Conservation (phyloP, 2,888 invertebrate genomes). For the Drosophila lutescens region DNA sequence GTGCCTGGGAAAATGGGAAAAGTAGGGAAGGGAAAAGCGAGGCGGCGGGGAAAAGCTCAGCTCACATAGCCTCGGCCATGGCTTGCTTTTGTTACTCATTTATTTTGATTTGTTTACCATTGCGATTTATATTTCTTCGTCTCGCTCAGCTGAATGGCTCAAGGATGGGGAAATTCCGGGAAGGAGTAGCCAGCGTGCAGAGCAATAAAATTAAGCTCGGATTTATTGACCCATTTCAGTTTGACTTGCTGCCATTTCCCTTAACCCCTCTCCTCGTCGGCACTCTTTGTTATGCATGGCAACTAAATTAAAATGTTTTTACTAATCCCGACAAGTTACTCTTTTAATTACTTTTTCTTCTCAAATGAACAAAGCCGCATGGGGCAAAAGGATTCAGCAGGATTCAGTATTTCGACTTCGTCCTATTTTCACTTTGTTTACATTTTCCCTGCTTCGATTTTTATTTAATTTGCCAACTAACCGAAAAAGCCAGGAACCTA, state of each 20-base stretch:
- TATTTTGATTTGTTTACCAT: slow-evolving; percentile 80
- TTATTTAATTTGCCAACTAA: slow-evolving; percentile 38
- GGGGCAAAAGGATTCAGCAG: slow-evolving; percentile 27
- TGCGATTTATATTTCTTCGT: slow-evolving; percentile 78
- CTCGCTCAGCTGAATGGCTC: slow-evolving; percentile 31
- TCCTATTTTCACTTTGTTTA: slow-evolving; percentile 24
- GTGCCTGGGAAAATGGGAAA: slow-evolving; percentile 23
- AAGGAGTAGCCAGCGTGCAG: slow-evolving; percentile 44
- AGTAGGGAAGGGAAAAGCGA: background rate
- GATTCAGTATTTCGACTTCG: background rate
- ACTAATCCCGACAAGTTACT: slow-evolving; percentile 76
- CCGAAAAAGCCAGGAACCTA: slow-evolving; percentile 17
- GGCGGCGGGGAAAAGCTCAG: slow-evolving; percentile 17
- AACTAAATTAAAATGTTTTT: slow-evolving; percentile 77
- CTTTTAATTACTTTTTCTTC: slow-evolving; percentile 76
- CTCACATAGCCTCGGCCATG: slow-evolving; percentile 39
- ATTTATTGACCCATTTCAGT: slow-evolving; percentile 79
- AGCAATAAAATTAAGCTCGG: slow-evolving; percentile 80
- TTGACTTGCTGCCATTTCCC: slow-evolving; percentile 55
- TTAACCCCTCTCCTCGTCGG: slow-evolving; percentile 27
- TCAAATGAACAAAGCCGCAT: slow-evolving; percentile 58
- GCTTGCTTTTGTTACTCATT: slow-evolving; percentile 77
- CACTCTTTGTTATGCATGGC: slow-evolving; percentile 65
- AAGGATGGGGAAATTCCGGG: slow-evolving; percentile 1
- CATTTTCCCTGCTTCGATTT: slow-evolving; percentile 22